Conservation (phyloP, 2,113 vertebrate species). For the Rhinichthys klamathensis region DNA sequence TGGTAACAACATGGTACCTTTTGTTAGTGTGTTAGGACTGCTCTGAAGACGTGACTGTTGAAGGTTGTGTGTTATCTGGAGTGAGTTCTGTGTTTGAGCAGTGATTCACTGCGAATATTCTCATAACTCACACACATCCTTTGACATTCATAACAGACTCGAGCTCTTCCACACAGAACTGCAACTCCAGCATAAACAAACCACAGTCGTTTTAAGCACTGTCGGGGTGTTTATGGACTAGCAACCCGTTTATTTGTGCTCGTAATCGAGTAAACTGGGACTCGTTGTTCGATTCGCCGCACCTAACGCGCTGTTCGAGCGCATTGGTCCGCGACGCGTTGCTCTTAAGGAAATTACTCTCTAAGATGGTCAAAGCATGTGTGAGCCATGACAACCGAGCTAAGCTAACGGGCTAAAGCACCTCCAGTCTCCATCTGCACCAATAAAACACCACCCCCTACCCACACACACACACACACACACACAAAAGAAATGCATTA, state of each 20-base stretch:
- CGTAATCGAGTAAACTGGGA: neutral
- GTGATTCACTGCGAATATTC: slow-evolving; percentile 11
- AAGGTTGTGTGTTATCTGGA: neutral
- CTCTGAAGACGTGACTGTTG: neutral
- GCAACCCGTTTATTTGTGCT: neutral
- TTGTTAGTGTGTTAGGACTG: neutral
- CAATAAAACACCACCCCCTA: slow-evolving; percentile 41
- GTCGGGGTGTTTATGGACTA: neutral
- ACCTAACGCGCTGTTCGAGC: slow-evolving; percentile 26
- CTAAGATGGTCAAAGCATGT: slow-evolving; percentile 33
- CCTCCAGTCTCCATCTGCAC: slow-evolving; percentile 41
- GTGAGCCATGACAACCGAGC: slow-evolving; percentile 37
- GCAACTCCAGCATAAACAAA: slow-evolving; percentile 11
- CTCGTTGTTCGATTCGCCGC: slow-evolving; percentile 10
- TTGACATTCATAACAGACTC: slow-evolving; percentile 25
- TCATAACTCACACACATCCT: slow-evolving; percentile 12
- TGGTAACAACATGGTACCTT: neutral
- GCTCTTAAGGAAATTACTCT: slow-evolving; percentile 17
- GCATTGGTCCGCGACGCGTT: slow-evolving; percentile 16
- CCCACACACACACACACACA: slow-evolving; percentile 13
- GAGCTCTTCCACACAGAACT: slow-evolving; percentile 17
- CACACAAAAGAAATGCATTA: slow-evolving; percentile 39
- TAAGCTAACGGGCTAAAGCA: slow-evolving; percentile 40
- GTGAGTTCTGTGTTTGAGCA: neutral
- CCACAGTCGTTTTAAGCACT: neutral